Conservation (phyloP, 2,797 vertebrate genomes). For the Vireo griseus region DNA sequence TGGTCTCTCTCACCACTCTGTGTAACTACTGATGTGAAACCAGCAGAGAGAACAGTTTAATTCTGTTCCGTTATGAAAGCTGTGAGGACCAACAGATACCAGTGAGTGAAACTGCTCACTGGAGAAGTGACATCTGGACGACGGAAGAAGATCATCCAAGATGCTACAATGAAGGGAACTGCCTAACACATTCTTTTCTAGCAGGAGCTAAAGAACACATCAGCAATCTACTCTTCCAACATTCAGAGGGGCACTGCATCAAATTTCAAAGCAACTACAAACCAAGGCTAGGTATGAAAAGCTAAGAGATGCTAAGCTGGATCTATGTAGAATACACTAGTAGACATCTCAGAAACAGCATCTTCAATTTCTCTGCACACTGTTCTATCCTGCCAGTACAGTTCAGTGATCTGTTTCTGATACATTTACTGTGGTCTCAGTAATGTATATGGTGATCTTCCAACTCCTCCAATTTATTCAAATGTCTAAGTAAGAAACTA, state of each 20-base stretch:
- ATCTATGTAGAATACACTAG: not conserved
- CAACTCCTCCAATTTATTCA: not conserved
- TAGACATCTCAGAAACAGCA: not conserved
- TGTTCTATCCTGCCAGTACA: not conserved
- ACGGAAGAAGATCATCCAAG: not conserved
- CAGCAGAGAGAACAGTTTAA: not conserved
- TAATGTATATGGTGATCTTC: not conserved
- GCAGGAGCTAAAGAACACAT: not conserved
- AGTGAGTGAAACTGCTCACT: not conserved
- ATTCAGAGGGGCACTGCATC: not conserved
- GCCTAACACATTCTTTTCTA: not conserved
- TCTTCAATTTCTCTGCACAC: not conserved
- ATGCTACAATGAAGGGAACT: not conserved
- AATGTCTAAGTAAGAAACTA: not conserved
- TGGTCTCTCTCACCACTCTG: not conserved
- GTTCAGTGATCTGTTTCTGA: not conserved
- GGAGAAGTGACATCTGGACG: not conserved
- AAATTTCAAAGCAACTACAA: not conserved
- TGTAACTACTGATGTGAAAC: not conserved
- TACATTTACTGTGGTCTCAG: not conserved
- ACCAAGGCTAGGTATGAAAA: not conserved
- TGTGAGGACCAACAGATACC: not conserved
- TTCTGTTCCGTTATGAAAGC: rapidly evolving
- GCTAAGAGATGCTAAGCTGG: not conserved
- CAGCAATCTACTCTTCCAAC: rapidly evolving